Conservation (phyloP, 2,888 invertebrate genomes). For the Clepsis dumicolana region DNA sequence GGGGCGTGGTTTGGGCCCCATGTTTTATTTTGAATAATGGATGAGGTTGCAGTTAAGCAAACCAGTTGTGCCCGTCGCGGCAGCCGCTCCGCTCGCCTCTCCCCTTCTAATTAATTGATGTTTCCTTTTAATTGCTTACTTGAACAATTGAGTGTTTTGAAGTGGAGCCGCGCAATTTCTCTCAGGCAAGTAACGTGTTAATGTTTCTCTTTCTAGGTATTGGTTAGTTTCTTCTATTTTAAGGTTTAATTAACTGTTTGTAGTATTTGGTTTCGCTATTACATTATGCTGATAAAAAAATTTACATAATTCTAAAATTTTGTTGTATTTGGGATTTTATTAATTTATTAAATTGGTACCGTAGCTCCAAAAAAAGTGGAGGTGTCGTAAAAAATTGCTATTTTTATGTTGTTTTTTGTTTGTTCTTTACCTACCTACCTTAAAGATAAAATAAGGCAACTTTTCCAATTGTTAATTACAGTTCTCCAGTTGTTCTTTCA, state of each 20-base stretch:
- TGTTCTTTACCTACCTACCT: background rate
- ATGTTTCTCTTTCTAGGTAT: slow-evolving; percentile 41
- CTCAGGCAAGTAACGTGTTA: slow-evolving; percentile 53
- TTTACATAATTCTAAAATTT: too few species aligned
- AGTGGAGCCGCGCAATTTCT: background rate
- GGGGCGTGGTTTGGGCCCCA: slow-evolving; percentile 84
- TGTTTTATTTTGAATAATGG: slow-evolving; percentile 85
- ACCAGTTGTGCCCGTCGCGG: slow-evolving; percentile 82
- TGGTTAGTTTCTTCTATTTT: background rate
- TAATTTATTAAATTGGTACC: too few species aligned
- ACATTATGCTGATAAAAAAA: too few species aligned
- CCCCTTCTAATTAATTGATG: slow-evolving; percentile 75
- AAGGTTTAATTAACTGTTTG: background rate
- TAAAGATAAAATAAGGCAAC: background rate
- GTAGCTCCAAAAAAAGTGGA: too few species aligned
- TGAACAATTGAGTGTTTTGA: background rate
- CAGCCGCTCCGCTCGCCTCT: slow-evolving; percentile 81
- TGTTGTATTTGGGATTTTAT: too few species aligned
- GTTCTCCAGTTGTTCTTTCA: background rate
- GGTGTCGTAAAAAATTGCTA: too few species aligned
- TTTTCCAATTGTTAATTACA: background rate
- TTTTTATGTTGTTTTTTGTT: too few species aligned
- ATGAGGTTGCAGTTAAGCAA: slow-evolving; percentile 79
- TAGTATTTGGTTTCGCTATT: background rate
- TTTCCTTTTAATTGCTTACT: background rate